Base-by-base conservation (phyloP, 2,888 invertebrate genomes). In the Oxystoma pomonae region DNA sequence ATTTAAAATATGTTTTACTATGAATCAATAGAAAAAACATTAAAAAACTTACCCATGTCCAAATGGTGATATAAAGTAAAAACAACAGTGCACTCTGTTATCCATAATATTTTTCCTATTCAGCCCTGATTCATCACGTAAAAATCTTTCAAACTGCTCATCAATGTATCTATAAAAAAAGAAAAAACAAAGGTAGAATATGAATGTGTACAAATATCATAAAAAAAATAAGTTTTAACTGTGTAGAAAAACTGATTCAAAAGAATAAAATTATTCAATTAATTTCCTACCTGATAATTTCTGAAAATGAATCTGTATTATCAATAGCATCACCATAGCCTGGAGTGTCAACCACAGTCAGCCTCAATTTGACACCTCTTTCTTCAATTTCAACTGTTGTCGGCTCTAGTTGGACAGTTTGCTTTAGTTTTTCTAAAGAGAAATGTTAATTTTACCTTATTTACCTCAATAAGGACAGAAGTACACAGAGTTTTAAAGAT, bases 331-430 rank as follows among this genome's bases (percentile, higher is more conserved):
- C 97, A 55, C 96, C 96, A 78, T 92, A 97, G 0, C 97, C 97
- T 0, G 97, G 97, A 2, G 97, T 97, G 79, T 98, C 97, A 0
- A 97, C 96, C 1, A 94, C 95, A 0, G 97, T 97, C 63, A 97
- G 82, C 52, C 96, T 87, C 59, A 97, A 83, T 77, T 96, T 96
- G 0, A 97, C 96, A 0, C 97, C 97, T 65, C 94, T 85, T 78
- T 97, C 97, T 81, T 97, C 97, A 68, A 98, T 97, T 82, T 98
- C 97, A 7, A 97, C 93, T 35, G 97, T 96, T 1, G 96, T 96
- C 49, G 96, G 96, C 76, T 96, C 96, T 57, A 98, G 82, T 78
- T 94, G 92, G 1, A 98, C 95, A 0, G 96, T 97, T 79, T 95
- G 94, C 75, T 92, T 91, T 64, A 91, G 90, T 82, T 93, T 93